These are phyloP conservation scores for Pollimyrus isidori DNA, from an alignment of 2,113 vertebrate species.

Conservation along the genomic window DNA sequence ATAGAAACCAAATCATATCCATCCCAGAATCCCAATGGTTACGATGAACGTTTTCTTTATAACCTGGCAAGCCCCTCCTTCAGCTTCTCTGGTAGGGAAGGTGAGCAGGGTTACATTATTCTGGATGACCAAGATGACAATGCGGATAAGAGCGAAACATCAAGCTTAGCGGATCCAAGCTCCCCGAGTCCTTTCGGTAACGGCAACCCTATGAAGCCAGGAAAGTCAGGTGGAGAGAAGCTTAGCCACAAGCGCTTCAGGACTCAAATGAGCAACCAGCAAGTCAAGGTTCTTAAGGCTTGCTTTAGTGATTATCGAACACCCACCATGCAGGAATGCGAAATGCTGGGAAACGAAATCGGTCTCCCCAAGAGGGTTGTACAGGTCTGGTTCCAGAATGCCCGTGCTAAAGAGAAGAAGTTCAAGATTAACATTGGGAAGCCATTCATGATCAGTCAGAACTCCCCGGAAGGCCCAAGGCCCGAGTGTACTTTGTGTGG, in stretches of 20 bases:
- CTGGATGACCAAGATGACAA: conserved; percentile 84
- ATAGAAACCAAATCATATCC: conserved; percentile 67
- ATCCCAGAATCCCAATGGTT: conserved; percentile 66
- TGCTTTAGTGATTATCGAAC: conserved; percentile 98
- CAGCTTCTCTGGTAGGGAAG: conserved; percentile 82
- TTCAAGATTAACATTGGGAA: conserved; percentile 99
- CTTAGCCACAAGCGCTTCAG: conserved; percentile 93
- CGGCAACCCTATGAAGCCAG: conserved; percentile 79
- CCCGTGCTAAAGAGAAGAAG: conserved; percentile 97
- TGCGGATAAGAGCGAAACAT: conserved; percentile 88
- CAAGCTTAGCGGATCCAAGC: conserved; percentile 91
- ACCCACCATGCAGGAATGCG: conserved; percentile 98
- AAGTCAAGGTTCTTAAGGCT: conserved; percentile 95
- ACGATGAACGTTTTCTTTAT: conserved; percentile 80
- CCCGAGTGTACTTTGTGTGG: conserved; percentile 89
- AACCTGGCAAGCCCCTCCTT: conserved; percentile 84
- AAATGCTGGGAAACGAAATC: conserved; percentile 94
- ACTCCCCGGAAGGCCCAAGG: conserved; percentile 80
- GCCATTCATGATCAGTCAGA: conserved; percentile 95
- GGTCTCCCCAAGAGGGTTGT: conserved; percentile 96
- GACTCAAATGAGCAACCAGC: conserved; percentile 98
- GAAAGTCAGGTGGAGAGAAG: conserved; percentile 72
- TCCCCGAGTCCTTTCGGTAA: conserved; percentile 89
- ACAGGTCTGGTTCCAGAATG: conserved; percentile 99
- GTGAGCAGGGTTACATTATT: conserved; percentile 78